Evolutionary conservation across 2,113 vertebrate genomes (phyloP), one percentile per base, ranked within the genome.

Genomic region (Ibidorhyncha struthersii): DNA sequence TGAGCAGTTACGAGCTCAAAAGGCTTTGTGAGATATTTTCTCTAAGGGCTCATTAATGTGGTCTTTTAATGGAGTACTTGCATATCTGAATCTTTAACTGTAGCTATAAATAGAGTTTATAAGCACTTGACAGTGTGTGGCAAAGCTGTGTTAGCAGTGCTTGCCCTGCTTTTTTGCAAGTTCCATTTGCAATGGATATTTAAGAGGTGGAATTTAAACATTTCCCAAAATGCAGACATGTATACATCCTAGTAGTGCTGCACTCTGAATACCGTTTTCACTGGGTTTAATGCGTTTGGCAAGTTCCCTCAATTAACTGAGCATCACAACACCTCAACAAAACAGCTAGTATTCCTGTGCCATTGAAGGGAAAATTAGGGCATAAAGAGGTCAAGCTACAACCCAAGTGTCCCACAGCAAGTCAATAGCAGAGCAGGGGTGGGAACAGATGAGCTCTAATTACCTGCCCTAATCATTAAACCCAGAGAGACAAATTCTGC

Each of bases 21-120:
- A 96, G 96, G 91, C 95, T 97, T 96, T 92, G 93, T 96, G 96
- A 97, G 96, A 96, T 96, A 96, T 97, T 98, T 97, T 97, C 97
- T 98, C 97, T 81, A 88, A 97, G 97, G 97, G 93, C 97, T 98
- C 97, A 94, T 97, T 97, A 98, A 97, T 93, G 95, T 97, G 96
- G 95, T 96, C 96, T 96, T 98, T 97, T 98, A 98, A 97, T 97
- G 96, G 96, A 97, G 91, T 86, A 82, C 95, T 98, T 96, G 95
- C 95, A 80, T 93, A 97, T 97, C 95, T 97, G 96, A 97, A 97
- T 97, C 95, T 91, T 96, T 97, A 97, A 97, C 95, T 93, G 95
- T 86, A 93, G 95, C 97, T 98, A 98, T 98, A 98, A 98, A 98
- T 98, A 97, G 97, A 66, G 91, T 94, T 96, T 96, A 95, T 94